Conservation (phyloP, 2,888 invertebrate species). For the Trichopoda pennipes region DNA sequence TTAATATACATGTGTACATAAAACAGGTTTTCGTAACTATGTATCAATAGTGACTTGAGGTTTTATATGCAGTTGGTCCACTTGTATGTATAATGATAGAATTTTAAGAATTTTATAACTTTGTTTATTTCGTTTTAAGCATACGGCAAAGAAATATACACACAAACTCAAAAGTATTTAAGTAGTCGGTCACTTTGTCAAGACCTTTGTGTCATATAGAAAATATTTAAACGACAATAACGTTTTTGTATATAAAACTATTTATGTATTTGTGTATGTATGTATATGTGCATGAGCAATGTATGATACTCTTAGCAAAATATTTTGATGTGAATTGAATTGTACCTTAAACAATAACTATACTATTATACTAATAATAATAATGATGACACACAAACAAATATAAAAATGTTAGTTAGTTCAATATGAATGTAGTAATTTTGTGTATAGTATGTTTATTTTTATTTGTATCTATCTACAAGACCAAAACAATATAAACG, state of each 20-base stretch:
- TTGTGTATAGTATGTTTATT: not conserved
- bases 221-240: too few relatives aligned
- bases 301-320: not conserved
- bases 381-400: slow-evolving; percentile 39
- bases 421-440: not conserved
- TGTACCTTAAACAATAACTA: slow-evolving; percentile 61
- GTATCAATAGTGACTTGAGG: too few relatives aligned
- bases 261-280: not conserved
- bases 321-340: slow-evolving; percentile 47
- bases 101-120: slow-evolving; percentile 36
- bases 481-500: slow-evolving; percentile 40
- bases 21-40: slow-evolving; percentile 21
- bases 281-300: not conserved
- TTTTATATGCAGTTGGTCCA: not conserved
- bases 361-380: slow-evolving; percentile 56
- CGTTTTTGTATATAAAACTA: not conserved
- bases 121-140: not conserved
- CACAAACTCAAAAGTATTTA: not conserved
- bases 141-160: not conserved
- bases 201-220: not conserved
- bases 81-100: not conserved
- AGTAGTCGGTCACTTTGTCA: slow-evolving; percentile 7
- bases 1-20: not conserved
- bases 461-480: slow-evolving; percentile 32
- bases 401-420: slow-evolving; percentile 24